phyloP scores from a whole-genome alignment of 1,140 invertebrate species.

The Neuroterus valhalla region DNA sequence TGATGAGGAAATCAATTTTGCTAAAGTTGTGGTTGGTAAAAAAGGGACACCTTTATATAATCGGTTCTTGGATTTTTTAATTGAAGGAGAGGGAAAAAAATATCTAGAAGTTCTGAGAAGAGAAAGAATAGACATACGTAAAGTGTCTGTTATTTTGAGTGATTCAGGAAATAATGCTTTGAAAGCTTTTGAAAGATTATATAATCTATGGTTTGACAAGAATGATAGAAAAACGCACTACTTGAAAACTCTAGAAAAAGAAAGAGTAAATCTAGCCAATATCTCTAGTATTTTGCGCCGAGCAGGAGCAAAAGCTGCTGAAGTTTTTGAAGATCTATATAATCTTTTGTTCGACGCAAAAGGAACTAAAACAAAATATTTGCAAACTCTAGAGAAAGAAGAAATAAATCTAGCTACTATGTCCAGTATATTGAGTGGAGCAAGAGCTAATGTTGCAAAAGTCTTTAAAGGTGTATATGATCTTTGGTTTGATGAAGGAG shows the following conservation, averaged over 20 bases:
- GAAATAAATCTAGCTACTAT: too few relatives aligned
- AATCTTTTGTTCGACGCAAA: slow-evolving; percentile 38
- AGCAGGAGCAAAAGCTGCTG: background rate
- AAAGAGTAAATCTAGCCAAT: too few relatives aligned
- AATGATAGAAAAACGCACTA: slow-evolving; percentile 49
- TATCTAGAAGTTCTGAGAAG: slow-evolving; percentile 51
- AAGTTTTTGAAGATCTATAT: slow-evolving; percentile 35
- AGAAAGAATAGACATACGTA: slow-evolving; percentile 44
- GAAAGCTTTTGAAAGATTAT: slow-evolving; percentile 45
- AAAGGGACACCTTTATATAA: too few relatives aligned
- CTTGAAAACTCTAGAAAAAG: slow-evolving; percentile 18
- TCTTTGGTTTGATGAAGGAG: too few relatives aligned
- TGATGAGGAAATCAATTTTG: too few relatives aligned
- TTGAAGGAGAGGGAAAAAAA: too few relatives aligned
- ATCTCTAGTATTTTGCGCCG: background rate
- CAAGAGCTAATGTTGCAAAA: too few relatives aligned
- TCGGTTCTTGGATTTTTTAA: too few relatives aligned
- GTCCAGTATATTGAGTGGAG: too few relatives aligned
- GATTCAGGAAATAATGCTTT: slow-evolving; percentile 25
- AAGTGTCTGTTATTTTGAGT: slow-evolving; percentile 51
- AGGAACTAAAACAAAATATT: too few relatives aligned
- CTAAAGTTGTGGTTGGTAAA: slow-evolving; percentile 27
- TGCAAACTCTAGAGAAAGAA: too few relatives aligned
- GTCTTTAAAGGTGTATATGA: too few relatives aligned
- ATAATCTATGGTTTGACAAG: slow-evolving; percentile 39